Percentiles rank a stretch among this genome's conserved stretches.
These are phyloP conservation scores for Numenius arquata DNA, from an alignment of 2,113 vertebrate species.

Conservation along the genomic window DNA sequence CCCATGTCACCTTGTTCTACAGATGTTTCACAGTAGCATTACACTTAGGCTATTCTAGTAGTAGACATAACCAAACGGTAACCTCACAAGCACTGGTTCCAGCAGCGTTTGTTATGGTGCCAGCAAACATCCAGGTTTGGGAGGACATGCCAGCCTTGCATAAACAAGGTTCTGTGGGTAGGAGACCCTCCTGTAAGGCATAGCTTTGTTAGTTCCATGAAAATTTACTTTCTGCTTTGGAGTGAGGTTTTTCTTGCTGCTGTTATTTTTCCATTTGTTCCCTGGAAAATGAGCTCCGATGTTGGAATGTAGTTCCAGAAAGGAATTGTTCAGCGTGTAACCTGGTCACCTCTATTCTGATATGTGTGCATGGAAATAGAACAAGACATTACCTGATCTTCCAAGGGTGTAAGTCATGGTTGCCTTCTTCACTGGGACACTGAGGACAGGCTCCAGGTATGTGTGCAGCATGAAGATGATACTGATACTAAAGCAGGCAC, in stretches of 20 bases:
- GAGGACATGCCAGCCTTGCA: background rate
- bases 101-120: background rate
- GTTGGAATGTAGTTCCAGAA: background rate
- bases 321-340: background rate
- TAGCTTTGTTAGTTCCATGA: background rate
- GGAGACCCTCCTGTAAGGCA: background rate
- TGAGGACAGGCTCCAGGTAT: background rate
- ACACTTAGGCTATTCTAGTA: background rate
- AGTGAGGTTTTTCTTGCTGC: background rate
- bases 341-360: background rate
- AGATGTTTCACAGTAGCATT: background rate
- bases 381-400: background rate
- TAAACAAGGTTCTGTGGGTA: background rate
- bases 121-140: background rate
- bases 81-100: background rate
- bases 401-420: background rate
- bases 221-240: background rate
- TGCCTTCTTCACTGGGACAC: background rate
- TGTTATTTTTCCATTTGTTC: background rate
- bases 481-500: background rate
- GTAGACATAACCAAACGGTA: background rate
- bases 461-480: background rate
- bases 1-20: background rate
- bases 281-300: background rate
- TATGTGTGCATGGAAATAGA: background rate